Evolutionary conservation across 2,888 invertebrate genomes (phyloP).

Genomic region (Lasioglossum pauxillum): DNA sequence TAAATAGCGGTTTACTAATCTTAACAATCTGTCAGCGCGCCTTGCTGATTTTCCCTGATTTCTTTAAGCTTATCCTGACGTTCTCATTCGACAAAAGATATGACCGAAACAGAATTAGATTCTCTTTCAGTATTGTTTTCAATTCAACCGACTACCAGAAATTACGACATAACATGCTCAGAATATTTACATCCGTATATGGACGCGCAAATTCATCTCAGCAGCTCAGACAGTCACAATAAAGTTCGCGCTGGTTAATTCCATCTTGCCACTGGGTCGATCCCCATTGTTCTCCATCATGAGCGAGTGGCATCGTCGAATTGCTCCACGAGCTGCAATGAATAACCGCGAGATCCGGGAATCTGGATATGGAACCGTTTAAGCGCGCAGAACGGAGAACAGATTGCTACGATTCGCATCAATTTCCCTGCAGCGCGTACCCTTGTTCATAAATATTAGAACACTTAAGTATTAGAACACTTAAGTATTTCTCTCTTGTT

Average conservation of each 20-base stretch:
- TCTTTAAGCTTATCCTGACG: too few species aligned
- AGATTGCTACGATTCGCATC: slow-evolving; percentile 20
- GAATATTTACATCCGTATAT: slow-evolving; percentile 8
- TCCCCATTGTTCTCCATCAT: slow-evolving; percentile 62
- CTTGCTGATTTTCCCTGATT: too few species aligned
- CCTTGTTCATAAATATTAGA: background rate
- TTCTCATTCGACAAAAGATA: too few species aligned
- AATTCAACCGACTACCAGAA: background rate
- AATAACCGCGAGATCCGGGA: slow-evolving; percentile 54
- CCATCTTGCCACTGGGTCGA: slow-evolving; percentile 51
- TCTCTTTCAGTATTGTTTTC: slow-evolving; percentile 15
- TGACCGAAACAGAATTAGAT: background rate
- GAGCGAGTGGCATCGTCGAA: slow-evolving; percentile 57
- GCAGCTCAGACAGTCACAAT: slow-evolving; percentile 33
- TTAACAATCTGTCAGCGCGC: too few species aligned
- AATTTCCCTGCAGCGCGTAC: background rate
- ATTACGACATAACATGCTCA: slow-evolving; percentile 11
- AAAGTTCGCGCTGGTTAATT: slow-evolving; percentile 55
- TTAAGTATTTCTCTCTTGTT: too few species aligned
- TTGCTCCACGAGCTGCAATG: slow-evolving; percentile 52
- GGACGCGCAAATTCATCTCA: slow-evolving; percentile 27
- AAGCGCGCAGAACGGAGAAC: slow-evolving; percentile 23
- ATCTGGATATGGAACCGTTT: slow-evolving; percentile 39
- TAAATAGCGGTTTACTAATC: too few species aligned
- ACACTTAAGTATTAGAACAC: background rate